phyloP scores from a whole-genome alignment of 1,140 invertebrate genomes.

The Drosophila busckii region DNA sequence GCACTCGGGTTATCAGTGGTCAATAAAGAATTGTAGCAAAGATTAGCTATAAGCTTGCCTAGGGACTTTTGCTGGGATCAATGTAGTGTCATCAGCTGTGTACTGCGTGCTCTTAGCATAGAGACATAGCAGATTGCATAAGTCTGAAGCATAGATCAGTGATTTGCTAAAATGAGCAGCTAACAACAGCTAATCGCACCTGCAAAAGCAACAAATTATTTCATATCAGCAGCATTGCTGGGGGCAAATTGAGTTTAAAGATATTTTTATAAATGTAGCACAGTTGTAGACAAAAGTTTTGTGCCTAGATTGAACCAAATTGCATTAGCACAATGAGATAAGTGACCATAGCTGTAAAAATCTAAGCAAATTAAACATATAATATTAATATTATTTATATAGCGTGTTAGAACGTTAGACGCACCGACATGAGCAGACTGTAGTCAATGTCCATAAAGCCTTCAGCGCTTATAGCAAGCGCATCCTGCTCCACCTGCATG shows the following conservation, averaged over 20 bases:
- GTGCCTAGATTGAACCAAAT: conserved; percentile 42
- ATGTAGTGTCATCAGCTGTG: no score
- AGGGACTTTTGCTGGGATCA: not conserved
- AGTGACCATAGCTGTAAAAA: conserved; percentile 58
- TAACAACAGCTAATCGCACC: no score
- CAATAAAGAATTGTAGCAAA: conserved; percentile 20
- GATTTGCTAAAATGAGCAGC: no score
- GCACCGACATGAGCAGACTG: conserved; percentile 55
- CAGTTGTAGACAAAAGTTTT: not conserved
- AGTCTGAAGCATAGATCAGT: no score
- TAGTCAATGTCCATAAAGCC: conserved; percentile 58
- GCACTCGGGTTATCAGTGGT: conserved; percentile 47
- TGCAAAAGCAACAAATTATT: conserved; percentile 31
- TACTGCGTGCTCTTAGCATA: no score
- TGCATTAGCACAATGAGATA: conserved; percentile 60
- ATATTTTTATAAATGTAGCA: no score
- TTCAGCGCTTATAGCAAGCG: conserved; percentile 45
- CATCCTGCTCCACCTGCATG: conserved; percentile 62
- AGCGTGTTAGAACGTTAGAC: not conserved
- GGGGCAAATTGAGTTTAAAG: not conserved
- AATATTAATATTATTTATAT: not conserved
- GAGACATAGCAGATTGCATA: no score
- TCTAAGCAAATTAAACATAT: conserved; percentile 17
- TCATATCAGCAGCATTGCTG: conserved; percentile 7
- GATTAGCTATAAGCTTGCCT: no score